These are phyloP conservation scores for Spilogale gracilis DNA, from an alignment of 2,113 vertebrate genomes.

Conservation along the genomic window DNA sequence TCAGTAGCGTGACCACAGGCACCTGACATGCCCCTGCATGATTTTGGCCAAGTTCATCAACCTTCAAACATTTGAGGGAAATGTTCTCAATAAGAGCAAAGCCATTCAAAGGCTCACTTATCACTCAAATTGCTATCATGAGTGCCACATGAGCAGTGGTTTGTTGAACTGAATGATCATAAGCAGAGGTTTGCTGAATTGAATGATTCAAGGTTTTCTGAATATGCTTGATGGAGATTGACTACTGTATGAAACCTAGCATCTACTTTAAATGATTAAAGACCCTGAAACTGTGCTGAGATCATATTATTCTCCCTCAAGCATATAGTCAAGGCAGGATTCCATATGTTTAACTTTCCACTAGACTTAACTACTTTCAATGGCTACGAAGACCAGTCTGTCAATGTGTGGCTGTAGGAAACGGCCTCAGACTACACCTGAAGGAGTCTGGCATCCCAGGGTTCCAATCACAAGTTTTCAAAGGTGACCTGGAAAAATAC, in stretches of 20 bases:
- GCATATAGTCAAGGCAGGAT: constrained; percentile 62
- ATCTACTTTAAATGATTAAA: constrained; percentile 77
- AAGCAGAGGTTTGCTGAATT: constrained; percentile 69
- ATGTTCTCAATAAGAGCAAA: constrained; percentile 64
- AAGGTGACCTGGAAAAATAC: neutral
- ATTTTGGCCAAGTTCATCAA: constrained; percentile 66
- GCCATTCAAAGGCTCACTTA: constrained; percentile 39
- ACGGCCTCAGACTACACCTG: neutral
- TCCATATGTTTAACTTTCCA: constrained; percentile 68
- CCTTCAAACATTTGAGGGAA: constrained; percentile 60
- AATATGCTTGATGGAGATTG: constrained; percentile 75
- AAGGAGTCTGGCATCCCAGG: neutral
- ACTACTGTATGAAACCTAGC: constrained; percentile 62
- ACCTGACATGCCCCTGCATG: neutral
- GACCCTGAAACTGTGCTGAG: constrained; percentile 60
- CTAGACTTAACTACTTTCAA: constrained; percentile 49
- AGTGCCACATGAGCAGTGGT: constrained; percentile 77
- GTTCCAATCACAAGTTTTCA: constrained; percentile 11
- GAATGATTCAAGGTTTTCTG: constrained; percentile 77
- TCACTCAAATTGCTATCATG: constrained; percentile 74
- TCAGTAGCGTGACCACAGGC: constrained; percentile 16
- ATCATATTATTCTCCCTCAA: constrained; percentile 72
- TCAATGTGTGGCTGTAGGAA: neutral
- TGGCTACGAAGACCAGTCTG: neutral
- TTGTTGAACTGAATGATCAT: constrained; percentile 79